Percentiles rank a stretch among this genome's conserved stretches.
Evolutionary conservation across 1,140 invertebrate genomes (phyloP).

Genomic region (Saccostrea cuccullata): DNA sequence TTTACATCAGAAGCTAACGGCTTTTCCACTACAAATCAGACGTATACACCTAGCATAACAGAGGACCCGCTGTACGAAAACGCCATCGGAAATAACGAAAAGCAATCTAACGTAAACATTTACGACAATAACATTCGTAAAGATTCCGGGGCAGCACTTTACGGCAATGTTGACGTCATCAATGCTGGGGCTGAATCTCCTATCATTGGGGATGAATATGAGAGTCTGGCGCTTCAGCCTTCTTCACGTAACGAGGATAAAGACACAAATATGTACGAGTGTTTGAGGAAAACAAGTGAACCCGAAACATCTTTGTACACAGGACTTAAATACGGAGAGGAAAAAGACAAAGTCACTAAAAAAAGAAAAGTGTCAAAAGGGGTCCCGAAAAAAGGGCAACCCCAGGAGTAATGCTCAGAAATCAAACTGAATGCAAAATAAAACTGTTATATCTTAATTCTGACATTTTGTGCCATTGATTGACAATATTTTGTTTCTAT

Average conservation of each 20-base stretch:
- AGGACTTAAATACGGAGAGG: neutral
- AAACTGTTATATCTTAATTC: no score
- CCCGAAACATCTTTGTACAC: neutral
- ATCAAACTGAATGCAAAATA: no score
- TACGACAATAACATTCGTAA: neutral
- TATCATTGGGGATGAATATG: neutral
- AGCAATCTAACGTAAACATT: neutral
- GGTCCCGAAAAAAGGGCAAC: neutral
- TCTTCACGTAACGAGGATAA: neutral
- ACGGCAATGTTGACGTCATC: neutral
- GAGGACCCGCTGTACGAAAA: neutral
- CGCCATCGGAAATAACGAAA: neutral
- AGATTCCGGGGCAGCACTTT: neutral
- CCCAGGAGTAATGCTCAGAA: no score
- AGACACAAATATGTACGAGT: neutral
- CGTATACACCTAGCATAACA: neutral
- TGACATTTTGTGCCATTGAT: no score
- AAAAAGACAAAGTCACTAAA: neutral
- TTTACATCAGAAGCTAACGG: neutral
- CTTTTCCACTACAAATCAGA: neutral
- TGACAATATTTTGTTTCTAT: no score
- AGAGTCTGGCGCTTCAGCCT: constrained; percentile 1
- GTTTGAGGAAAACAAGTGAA: neutral
- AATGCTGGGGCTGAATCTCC: neutral
- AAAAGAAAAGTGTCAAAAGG: neutral